phyloP scores from a whole-genome alignment of 1,140 invertebrate genomes.

The Paracyclopina nana region DNA sequence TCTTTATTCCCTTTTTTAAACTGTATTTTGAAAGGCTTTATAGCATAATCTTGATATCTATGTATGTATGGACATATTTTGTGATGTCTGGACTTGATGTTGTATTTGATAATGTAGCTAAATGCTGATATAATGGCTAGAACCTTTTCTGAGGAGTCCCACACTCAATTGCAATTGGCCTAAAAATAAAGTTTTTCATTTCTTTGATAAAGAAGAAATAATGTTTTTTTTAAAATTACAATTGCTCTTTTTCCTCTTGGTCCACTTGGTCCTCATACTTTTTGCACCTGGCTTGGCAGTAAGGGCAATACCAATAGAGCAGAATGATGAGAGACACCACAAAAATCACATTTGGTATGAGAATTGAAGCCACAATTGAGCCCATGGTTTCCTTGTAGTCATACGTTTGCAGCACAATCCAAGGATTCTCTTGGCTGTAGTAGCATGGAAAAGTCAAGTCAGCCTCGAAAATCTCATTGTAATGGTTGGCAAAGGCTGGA shows the following conservation, averaged over 20 bases:
- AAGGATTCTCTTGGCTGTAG: conserved; percentile 11
- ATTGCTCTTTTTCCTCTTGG: conserved; percentile 6
- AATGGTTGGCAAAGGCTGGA: conserved; percentile 37
- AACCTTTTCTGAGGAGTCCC: no score
- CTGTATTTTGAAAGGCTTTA: no score
- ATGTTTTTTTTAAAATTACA: not conserved
- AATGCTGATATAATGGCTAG: no score
- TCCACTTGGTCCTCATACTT: conserved; percentile 15
- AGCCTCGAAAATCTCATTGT: conserved; percentile 2
- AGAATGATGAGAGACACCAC: conserved; percentile 14
- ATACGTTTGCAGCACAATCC: conserved; percentile 13
- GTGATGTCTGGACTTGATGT: no score
- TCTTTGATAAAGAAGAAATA: no score
- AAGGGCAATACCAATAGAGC: conserved; percentile 16
- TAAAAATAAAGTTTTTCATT: no score
- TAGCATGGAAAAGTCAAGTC: conserved; percentile 11
- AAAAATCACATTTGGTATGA: conserved; percentile 14
- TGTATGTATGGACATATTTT: no score
- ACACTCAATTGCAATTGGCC: no score
- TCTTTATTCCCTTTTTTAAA: no score
- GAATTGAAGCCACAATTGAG: conserved; percentile 9
- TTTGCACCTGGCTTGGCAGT: conserved; percentile 14
- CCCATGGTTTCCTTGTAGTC: conserved; percentile 2
- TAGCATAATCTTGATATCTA: no score
- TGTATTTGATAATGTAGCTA: no score